A percentile compares a stretch with the other conserved stretches of the same genome.
These are phyloP conservation scores for Celastrina argiolus DNA, from an alignment of 2,888 invertebrate species.

Conservation along the genomic window DNA sequence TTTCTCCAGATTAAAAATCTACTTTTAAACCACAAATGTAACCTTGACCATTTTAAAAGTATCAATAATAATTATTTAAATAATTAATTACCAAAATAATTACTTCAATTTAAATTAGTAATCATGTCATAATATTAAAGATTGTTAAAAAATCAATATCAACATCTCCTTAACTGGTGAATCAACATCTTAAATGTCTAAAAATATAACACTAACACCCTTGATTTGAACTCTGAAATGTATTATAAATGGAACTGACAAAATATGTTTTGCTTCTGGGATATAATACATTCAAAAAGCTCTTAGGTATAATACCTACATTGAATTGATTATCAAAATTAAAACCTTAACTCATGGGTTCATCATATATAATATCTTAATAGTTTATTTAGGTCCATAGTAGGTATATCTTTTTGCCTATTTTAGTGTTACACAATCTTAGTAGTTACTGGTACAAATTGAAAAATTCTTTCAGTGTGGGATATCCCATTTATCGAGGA, in stretches of 20 bases:
- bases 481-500: no score
- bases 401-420: no score
- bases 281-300: neutral
- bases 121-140: neutral
- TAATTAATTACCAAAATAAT: neutral
- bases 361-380: no score
- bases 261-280: neutral
- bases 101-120: neutral
- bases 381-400: no score
- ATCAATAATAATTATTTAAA: neutral
- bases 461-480: no score
- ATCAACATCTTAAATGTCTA: slow-evolving; percentile 15
- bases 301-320: neutral
- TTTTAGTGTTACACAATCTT: no score
- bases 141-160: no score
- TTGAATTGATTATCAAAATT: no score
- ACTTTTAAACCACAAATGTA: no score
- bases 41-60: neutral
- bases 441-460: no score
- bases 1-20: neutral
- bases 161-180: neutral
- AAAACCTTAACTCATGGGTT: no score
- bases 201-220: slow-evolving; percentile 1
- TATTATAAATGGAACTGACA: neutral
- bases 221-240: slow-evolving; percentile 14